Evolutionary conservation across 2,113 vertebrate genomes (phyloP), one percentile per base, ranked within the genome.

Genomic region (Talpa occidentalis): DNA sequence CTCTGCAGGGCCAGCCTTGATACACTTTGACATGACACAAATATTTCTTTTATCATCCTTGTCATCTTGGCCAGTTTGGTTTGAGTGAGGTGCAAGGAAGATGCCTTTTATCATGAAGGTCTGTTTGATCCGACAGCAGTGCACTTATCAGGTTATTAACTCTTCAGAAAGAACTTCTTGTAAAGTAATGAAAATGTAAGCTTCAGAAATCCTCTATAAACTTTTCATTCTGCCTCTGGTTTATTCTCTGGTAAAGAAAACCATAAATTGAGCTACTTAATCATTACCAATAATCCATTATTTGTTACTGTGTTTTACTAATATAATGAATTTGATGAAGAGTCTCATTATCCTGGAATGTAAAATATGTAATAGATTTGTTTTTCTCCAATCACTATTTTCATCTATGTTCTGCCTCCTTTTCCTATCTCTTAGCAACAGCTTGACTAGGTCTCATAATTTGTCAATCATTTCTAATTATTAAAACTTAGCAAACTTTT

Each of bases 81-180:
- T 90, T 93, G 86, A n/a, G 37, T 35, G 81, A 82, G 22, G 30
- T 87, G 64, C 73, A 28, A 30, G 14, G 44, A 79, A 73, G 32
- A 47, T 56, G 10, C 24, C 90, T 96, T 96, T 96, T 90, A 94
- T 91, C 90, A 91, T 82, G 84, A 88, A 87, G 90, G 26, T 44
- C 32, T 79, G n/a, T 96, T 94, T 92, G 88, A 93, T 94, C 90
- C 81, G 24, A 94, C 19, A 4, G 10, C 32, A 91, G 22, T 78
- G 28, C 9, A 49, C 64, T 81, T 72, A 44, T 40, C 7, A 59
- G 28, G 62, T 22, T 54, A 54, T 81, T 91, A 81, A 86, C 52
- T 73, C 56, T 83, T 81, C 85, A 93, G 24, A 91, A 26, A 88
- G 44, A 47, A 74, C 37, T 89, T 88, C 35, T 21, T 76, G 47